Evolutionary conservation across 1,140 invertebrate genomes (phyloP).

Genomic region (Artemia franciscana): DNA sequence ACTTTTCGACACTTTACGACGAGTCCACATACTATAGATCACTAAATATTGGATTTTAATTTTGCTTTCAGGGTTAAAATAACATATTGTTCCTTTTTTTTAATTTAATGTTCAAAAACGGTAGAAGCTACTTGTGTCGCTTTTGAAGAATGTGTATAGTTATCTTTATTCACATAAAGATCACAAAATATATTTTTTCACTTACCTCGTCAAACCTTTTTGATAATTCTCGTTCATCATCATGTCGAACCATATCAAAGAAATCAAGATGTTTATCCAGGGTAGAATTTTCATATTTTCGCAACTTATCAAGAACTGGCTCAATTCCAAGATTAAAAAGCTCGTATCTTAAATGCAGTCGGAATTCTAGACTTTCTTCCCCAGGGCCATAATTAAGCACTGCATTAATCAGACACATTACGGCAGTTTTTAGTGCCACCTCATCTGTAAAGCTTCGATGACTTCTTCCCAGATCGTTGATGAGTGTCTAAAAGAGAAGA

Average conservation of each 20-base stretch:
- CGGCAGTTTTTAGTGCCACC: slow-evolving; percentile 74
- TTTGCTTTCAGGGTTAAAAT: no score
- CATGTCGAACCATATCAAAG: slow-evolving; percentile 91
- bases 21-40: no score
- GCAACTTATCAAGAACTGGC: slow-evolving; percentile 76
- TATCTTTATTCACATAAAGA: no score
- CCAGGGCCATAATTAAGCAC: slow-evolving; percentile 87
- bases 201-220: slow-evolving; percentile 53
- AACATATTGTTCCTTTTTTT: no score
- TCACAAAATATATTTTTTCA: slow-evolving; percentile 6
- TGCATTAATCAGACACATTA: slow-evolving; percentile 96
- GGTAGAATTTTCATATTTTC: slow-evolving; percentile 77
- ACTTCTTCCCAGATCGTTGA: slow-evolving; percentile 76
- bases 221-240: slow-evolving; percentile 84
- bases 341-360: slow-evolving; percentile 84
- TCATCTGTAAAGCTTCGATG: slow-evolving; percentile 71
- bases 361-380: slow-evolving; percentile 83
- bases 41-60: no score
- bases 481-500: slow-evolving; percentile 39
- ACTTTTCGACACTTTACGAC: no score
- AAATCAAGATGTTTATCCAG: slow-evolving; percentile 72
- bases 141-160: no score
- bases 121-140: no score
- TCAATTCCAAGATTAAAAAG: slow-evolving; percentile 90
- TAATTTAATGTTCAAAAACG: no score